A percentile compares a stretch with the other conserved stretches of the same genome.
These are phyloP conservation scores for Bergia sp. DNA, from an alignment of 92 coral and sea anemone genomes.

Conservation along the genomic window DNA sequence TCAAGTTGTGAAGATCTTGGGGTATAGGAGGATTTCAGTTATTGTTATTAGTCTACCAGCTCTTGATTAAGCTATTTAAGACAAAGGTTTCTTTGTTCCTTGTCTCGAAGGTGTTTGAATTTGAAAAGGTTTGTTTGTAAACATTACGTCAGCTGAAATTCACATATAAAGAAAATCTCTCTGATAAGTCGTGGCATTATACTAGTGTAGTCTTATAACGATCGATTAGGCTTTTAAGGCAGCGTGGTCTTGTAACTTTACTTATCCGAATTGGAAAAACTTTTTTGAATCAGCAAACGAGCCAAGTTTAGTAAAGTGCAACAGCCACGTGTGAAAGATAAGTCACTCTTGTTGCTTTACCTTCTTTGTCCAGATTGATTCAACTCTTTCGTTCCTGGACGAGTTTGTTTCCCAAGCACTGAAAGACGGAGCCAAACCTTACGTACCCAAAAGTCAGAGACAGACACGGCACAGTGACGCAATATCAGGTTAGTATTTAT, in stretches of 20 bases:
- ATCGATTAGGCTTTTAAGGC: too few species aligned
- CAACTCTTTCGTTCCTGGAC: slow-evolving; percentile 86
- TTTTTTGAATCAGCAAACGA: too few species aligned
- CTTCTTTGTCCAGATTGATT: slow-evolving; percentile 68
- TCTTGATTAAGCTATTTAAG: too few species aligned
- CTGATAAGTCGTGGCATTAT: not conserved
- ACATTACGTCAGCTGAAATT: too few species aligned
- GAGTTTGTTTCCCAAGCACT: slow-evolving; percentile 79
- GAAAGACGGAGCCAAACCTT: slow-evolving; percentile 76
- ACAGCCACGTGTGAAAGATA: not conserved
- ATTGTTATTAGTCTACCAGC: not conserved
- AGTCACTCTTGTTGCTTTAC: not conserved
- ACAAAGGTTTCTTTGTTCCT: too few species aligned
- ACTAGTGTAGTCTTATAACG: too few species aligned
- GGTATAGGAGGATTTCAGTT: slow-evolving; percentile 44
- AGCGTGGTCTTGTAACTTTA: too few species aligned
- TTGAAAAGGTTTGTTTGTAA: too few species aligned
- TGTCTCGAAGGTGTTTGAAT: too few species aligned
- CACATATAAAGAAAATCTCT: not conserved
- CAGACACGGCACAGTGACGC: slow-evolving; percentile 17
- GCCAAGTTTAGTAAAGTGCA: too few species aligned
- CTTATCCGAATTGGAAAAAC: too few species aligned
- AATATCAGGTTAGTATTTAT: not conserved
- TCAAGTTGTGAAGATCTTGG: slow-evolving; percentile 90
- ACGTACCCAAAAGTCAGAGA: slow-evolving; percentile 67